phyloP scores from a whole-genome alignment of 2,113 vertebrate species.

The Emydura subglobosa region DNA sequence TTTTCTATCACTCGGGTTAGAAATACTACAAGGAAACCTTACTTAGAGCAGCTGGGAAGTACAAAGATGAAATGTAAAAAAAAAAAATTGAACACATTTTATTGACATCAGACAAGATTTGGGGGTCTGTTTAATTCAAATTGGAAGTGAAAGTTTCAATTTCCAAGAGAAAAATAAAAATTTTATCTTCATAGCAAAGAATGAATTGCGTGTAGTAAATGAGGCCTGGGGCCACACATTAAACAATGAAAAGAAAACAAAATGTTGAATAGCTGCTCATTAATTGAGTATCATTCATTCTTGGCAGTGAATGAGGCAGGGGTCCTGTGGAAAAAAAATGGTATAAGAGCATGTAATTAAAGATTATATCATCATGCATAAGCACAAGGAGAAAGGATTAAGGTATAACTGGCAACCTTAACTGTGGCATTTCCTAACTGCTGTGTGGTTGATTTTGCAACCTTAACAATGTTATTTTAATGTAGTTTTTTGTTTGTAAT shows the following conservation, averaged over 20 bases:
- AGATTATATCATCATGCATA: neutral
- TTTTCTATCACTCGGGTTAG: neutral
- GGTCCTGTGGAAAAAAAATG: neutral
- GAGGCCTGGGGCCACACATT: neutral
- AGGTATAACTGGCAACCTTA: neutral
- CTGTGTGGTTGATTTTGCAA: neutral
- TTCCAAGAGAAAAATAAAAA: neutral
- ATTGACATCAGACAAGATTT: neutral
- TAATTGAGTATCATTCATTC: neutral
- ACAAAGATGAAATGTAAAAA: neutral
- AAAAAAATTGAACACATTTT: neutral
- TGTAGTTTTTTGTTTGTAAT: too few species aligned
- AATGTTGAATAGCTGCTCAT: neutral
- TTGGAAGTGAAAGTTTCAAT: neutral
- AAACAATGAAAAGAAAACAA: neutral
- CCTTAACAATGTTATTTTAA: too few species aligned
- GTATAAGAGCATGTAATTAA: neutral
- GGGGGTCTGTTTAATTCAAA: neutral
- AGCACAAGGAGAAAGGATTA: neutral
- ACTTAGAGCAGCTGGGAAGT: neutral
- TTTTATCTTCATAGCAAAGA: too few species aligned
- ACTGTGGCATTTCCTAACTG: neutral
- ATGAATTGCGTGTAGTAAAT: neutral
- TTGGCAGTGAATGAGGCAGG: neutral
- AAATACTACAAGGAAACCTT: neutral